Evolutionary conservation across 2,797 vertebrate genomes (phyloP).

Genomic region (Rachycentron canadum): DNA sequence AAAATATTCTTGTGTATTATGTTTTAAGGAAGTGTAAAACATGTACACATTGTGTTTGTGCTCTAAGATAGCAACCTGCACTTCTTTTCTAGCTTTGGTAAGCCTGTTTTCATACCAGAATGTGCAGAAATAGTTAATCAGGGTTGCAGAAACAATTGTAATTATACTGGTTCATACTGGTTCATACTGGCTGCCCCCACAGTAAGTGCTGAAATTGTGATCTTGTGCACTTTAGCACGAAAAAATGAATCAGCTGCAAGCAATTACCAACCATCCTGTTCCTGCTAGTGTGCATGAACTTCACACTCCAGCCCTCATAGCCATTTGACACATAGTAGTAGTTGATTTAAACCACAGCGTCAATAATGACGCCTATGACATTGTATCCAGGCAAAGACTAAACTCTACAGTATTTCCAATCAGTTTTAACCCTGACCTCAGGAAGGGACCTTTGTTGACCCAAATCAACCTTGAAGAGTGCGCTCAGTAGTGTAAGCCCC

Average conservation of each 20-base stretch:
- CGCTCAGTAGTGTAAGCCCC: slow-evolving; percentile 72
- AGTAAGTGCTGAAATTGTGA: not conserved
- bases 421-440: slow-evolving; percentile 62
- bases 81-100: not conserved
- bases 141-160: not conserved
- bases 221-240: not conserved
- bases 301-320: not conserved
- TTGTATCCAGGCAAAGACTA: slow-evolving; percentile 13
- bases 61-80: not conserved
- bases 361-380: not conserved
- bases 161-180: not conserved
- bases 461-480: slow-evolving; percentile 54
- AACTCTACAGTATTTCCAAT: slow-evolving; percentile 44
- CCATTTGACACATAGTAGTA: not conserved
- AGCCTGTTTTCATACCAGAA: not conserved
- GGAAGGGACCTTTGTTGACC: slow-evolving; percentile 54
- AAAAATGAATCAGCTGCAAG: slow-evolving; percentile 18
- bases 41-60: not conserved
- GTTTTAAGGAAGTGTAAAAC: not conserved
- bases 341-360: not conserved
- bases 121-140: not conserved
- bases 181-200: not conserved
- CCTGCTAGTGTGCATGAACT: not conserved
- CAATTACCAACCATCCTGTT: slow-evolving; percentile 20
- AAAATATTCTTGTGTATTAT: not conserved